Base-by-base conservation (phyloP, 2,888 invertebrate genomes). In the Orthosia cruda region DNA sequence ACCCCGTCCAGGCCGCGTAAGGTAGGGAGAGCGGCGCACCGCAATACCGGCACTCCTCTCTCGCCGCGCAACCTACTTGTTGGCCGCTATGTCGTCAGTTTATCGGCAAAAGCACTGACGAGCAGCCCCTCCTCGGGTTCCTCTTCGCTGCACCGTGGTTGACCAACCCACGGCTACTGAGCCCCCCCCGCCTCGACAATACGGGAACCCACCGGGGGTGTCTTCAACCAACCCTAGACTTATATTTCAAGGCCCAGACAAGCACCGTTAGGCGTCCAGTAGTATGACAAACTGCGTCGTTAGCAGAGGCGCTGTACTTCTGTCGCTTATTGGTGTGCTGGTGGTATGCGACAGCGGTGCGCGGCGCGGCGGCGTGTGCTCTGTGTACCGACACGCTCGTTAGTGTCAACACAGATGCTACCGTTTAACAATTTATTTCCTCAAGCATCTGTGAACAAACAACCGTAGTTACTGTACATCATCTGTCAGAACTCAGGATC, bases 331-430 rank as follows among this genome's bases (percentile, higher is more conserved):
- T 7, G 23, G 15, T 7, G 15, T 16, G 3, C 49, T 32, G 59
- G 61, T 12, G 50, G 26, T 20, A 40, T n/a, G 67, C n/a, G 67
- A n/a, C 58, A 54, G 20, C 26, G 52, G 40, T 9, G 40, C 40
- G 40, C 40, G 12, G n/a, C 52, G 18, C 26, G 20, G 57, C 50
- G 13, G 2, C 52, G 23, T 40, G 52, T 52, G 52, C 50, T 20
- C 40, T 12, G 40, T 52, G 50, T 64, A 50, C 40, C 20, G 62
- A 61, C 50, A 62, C 50, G 40, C 61, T 18, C 61, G 32, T 23
- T 13, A n/a, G 11, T 40, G 64, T 50, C 62, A 40, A 49, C 61
- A 69, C 40, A 18, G 15, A 26, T 5, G 1, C 13, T 23, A n/a
- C 18, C 32, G 16, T 40, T 40, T 18, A 23, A 18, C 23, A 52